phyloP scores from a whole-genome alignment of 2,797 vertebrate species.

The Mastacembelus armatus region DNA sequence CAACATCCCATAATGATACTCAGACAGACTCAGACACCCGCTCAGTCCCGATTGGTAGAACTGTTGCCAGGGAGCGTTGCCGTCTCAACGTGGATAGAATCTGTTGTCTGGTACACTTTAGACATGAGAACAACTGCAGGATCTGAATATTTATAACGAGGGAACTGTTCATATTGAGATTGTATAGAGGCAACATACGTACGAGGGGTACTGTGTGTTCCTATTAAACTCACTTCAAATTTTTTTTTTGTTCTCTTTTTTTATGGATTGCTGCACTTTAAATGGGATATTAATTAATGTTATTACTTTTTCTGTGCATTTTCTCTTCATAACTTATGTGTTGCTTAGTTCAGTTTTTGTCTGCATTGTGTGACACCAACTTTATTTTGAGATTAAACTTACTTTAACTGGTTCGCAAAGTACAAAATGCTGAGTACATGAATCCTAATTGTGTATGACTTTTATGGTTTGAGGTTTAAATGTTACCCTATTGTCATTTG shows the following conservation, averaged over 20 bases:
- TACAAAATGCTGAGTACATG: conserved; percentile 10
- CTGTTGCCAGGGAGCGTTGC: conserved; percentile 86
- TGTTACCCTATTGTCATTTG: conserved; percentile 44
- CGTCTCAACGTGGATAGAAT: conserved; percentile 84
- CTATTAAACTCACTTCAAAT: conserved; percentile 20
- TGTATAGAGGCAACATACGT: conserved; percentile 72
- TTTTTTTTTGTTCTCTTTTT: not conserved
- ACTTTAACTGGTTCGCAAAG: conserved; percentile 19
- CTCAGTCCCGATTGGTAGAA: conserved; percentile 82
- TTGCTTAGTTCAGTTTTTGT: not conserved
- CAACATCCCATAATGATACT: conserved; percentile 80
- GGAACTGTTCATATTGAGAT: conserved; percentile 80
- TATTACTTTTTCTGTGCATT: conserved; percentile 2
- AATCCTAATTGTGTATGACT: conserved; percentile 32
- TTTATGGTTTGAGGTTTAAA: conserved; percentile 41
- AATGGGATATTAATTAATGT: conserved; percentile 6
- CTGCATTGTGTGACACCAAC: conserved; percentile 14
- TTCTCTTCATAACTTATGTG: not conserved
- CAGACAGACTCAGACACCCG: conserved; percentile 78
- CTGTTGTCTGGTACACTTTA: conserved; percentile 84
- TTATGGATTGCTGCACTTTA: conserved; percentile 3
- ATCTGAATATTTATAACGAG: conserved; percentile 88
- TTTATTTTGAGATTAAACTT: conserved; percentile 42
- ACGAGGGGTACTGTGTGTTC: conserved; percentile 24
- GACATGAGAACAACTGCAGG: conserved; percentile 86